Evolutionary conservation across 2,888 invertebrate species (phyloP), one percentile per base, ranked within the genome.

Genomic region (Cotesia congregata): DNA sequence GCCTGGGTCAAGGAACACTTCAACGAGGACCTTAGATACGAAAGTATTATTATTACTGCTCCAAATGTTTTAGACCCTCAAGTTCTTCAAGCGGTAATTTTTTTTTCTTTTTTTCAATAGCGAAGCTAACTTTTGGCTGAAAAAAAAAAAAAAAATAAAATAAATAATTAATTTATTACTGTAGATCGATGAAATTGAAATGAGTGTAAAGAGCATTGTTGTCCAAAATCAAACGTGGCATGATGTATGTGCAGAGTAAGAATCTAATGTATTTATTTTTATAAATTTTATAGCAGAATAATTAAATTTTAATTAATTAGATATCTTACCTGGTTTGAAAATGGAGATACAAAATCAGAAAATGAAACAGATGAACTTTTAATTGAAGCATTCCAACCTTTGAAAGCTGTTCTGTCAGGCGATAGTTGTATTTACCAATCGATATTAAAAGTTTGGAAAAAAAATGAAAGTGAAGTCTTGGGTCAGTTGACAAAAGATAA

Each of bases 201-300:
- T 78, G 15, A 79, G 80, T 15, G 83, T 89, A 64, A 85, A 85
- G 73, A 80, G 75, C 15, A 86, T 88, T 67, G 79, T 81, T 17
- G 84, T 85, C 20, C 82, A 86, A 20, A 87, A 88, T 75, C 80
- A 83, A 38, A 84, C 86, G 6, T 90, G 90, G 89, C 80, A 83
- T 30, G 88, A 89, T 76, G 85, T 90, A 5, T 90, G 89, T 68
- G 88, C 88, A n/a, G 86, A 88, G 89, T 89, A 82, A 86, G 82
- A 72, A 61, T 20, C 12, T 15, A 15, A 15, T 30, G 6, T 9
- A 20, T 5, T 59, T 39, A 69, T 7, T 50, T 68, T 62, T 7
- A 1, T n/a, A 15, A 67, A 69, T 7, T 7, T 67, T 62, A 38
- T 20, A 4, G 41, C 71, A 20, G n/a, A 59, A 7, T 5, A 39